These are phyloP conservation scores for Meteorus cinctellus DNA, from an alignment of 2,888 invertebrate genomes.

Conservation along the genomic window DNA sequence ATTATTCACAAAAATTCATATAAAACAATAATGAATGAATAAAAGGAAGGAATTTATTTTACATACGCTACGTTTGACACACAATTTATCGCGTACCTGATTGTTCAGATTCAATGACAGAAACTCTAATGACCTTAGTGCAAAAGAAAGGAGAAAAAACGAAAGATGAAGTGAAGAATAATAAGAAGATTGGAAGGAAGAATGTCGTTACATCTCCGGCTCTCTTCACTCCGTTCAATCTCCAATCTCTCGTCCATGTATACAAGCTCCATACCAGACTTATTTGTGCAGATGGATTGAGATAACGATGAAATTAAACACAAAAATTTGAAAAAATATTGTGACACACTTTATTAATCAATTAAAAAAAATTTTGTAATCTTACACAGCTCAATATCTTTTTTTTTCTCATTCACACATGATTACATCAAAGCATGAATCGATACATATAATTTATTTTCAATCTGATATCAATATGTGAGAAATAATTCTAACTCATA, in stretches of 20 bases:
- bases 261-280: conserved; percentile 19
- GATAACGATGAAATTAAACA: conserved; percentile 24
- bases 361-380: conserved; percentile 14
- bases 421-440: neutral
- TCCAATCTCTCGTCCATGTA: conserved; percentile 32
- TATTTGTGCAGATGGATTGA: conserved; percentile 36
- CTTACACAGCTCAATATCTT: neutral
- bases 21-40: neutral
- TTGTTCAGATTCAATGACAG: neutral
- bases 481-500: neutral
- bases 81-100: no score
- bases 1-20: neutral
- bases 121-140: conserved; percentile 42
- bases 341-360: neutral
- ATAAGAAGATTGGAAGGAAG: conserved; percentile 39
- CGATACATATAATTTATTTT: neutral
- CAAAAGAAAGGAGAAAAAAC: neutral
- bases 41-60: neutral
- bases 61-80: no score
- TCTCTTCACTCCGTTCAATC: conserved; percentile 41
- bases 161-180: conserved; percentile 15
- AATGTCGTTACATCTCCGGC: conserved; percentile 36
- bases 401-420: neutral
- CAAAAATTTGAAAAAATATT: neutral
- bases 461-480: neutral